phyloP scores from a whole-genome alignment of 30 jellyfish, hydroid and myxozoan genomes.

The Hydra vulgaris region DNA sequence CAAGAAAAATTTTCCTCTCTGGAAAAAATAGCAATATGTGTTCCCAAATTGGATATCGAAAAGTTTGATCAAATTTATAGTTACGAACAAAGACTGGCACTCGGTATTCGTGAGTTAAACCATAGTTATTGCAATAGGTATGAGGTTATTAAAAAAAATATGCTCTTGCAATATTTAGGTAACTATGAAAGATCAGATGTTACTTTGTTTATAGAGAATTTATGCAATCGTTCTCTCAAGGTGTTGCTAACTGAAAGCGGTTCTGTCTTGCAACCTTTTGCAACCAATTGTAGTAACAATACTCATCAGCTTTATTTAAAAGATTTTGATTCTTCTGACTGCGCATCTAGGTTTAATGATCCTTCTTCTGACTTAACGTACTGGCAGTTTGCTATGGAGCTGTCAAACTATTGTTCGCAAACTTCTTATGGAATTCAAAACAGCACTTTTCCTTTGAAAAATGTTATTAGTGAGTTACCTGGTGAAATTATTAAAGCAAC shows the following conservation, averaged over 20 bases:
- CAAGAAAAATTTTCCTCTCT: neutral
- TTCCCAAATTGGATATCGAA: neutral
- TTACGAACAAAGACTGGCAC: neutral
- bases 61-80: neutral
- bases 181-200: too few relatives aligned
- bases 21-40: neutral
- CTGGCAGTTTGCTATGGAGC: neutral
- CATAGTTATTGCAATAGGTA: neutral
- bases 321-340: neutral
- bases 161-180: too few relatives aligned
- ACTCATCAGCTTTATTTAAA: neutral
- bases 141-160: neutral
- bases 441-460: neutral
- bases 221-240: too few relatives aligned
- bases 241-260: neutral
- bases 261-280: neutral
- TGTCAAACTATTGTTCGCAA: neutral
- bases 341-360: neutral
- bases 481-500: neutral
- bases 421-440: too few relatives aligned
- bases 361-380: neutral
- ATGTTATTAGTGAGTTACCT: neutral
- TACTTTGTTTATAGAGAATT: too few relatives aligned
- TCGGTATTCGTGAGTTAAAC: neutral
- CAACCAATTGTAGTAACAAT: neutral